Percentiles rank a stretch among this genome's conserved stretches.
Conservation (phyloP, 2,797 vertebrate genomes). For the Triplophysa yarkandensis region DNA sequence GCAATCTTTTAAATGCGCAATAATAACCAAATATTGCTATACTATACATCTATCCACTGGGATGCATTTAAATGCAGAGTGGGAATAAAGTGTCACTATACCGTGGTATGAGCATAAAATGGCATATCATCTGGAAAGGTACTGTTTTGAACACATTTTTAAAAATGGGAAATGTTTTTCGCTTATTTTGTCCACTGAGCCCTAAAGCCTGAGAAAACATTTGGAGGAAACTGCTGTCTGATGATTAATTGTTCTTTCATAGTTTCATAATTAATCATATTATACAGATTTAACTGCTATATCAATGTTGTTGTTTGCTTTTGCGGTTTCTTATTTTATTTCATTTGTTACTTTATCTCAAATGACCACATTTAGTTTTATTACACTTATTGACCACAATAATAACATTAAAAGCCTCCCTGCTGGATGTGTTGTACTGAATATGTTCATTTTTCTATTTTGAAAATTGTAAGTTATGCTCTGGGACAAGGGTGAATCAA, state of each 20-base stretch:
- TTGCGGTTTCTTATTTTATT: constrained; percentile 14
- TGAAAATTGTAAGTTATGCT: background rate
- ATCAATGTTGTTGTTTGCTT: constrained; percentile 8
- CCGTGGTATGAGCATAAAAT: constrained; percentile 18
- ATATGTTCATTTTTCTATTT: background rate
- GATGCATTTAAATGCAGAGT: constrained; percentile 20
- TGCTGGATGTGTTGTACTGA: background rate
- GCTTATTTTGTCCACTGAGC: constrained; percentile 27
- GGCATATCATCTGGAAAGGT: constrained; percentile 24
- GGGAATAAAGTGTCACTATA: constrained; percentile 35
- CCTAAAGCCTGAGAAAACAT: constrained; percentile 34
- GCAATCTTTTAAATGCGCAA: constrained; percentile 28
- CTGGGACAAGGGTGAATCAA: no score
- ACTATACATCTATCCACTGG: constrained; percentile 30
- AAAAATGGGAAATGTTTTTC: constrained; percentile 1
- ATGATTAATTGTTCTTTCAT: constrained; percentile 36
- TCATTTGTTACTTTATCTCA: constrained; percentile 1
- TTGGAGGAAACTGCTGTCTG: constrained; percentile 29
- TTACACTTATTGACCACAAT: background rate
- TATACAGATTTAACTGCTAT: background rate
- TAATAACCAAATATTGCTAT: constrained; percentile 39
- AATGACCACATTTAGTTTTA: constrained; percentile 16
- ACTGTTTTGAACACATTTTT: constrained; percentile 15
- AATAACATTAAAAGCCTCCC: background rate
- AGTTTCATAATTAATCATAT: constrained; percentile 32